phyloP scores from a whole-genome alignment of 2,113 vertebrate genomes.

The Nanorana parkeri region DNA sequence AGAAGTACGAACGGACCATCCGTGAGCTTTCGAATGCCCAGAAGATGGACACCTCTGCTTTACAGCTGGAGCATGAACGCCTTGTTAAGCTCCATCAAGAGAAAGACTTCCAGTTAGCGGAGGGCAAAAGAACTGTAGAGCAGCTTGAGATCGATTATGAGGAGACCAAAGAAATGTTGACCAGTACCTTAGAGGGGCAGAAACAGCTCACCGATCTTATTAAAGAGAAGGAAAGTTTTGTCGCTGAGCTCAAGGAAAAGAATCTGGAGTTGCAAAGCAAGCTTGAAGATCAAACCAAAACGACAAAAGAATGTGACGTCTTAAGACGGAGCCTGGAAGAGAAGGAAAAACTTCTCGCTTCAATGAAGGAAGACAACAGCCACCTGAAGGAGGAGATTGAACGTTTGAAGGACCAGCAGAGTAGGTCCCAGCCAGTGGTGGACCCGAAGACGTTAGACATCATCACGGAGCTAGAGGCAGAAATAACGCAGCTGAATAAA shows the following conservation, averaged over 20 bases:
- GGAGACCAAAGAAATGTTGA: constrained; percentile 87
- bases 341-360: constrained; percentile 85
- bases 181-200: constrained; percentile 85
- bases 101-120: constrained; percentile 83
- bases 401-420: constrained; percentile 88
- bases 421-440: constrained; percentile 70
- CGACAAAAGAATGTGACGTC: constrained; percentile 70
- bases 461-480: constrained; percentile 88
- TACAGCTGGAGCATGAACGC: constrained; percentile 82
- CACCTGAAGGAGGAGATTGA: constrained; percentile 96
- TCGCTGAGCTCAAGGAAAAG: constrained; percentile 81
- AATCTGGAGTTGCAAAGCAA: constrained; percentile 75
- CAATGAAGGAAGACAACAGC: constrained; percentile 96
- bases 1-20: constrained; percentile 81
- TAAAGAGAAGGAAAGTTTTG: constrained; percentile 86
- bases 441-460: constrained; percentile 87
- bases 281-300: constrained; percentile 69
- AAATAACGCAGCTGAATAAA: constrained; percentile 84
- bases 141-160: constrained; percentile 79
- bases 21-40: constrained; percentile 76
- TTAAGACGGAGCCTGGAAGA: constrained; percentile 84
- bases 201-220: constrained; percentile 87
- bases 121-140: constrained; percentile 79
- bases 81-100: constrained; percentile 82
- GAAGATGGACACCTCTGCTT: constrained; percentile 75